Evolutionary conservation across 2,797 vertebrate species (phyloP).

Genomic region (Merluccius polli): DNA sequence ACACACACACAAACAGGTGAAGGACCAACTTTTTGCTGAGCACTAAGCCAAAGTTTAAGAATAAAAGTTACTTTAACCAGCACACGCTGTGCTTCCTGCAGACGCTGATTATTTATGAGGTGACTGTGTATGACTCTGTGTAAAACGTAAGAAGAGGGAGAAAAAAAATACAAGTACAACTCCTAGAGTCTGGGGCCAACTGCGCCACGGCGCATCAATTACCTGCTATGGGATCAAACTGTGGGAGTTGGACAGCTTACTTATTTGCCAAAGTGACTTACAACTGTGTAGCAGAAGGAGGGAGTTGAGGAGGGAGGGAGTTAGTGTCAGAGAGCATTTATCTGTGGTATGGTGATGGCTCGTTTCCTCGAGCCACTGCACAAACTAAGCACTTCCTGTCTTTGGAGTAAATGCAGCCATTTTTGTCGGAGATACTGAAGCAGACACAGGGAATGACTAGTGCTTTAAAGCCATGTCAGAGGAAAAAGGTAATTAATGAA

Average conservation of each 20-base stretch:
- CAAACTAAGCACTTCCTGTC: constrained; percentile 67
- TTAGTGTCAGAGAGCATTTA: constrained; percentile 62
- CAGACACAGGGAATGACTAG: constrained; percentile 55
- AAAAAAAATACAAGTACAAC: constrained; percentile 18
- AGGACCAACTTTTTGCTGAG: constrained; percentile 52
- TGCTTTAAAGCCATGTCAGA: constrained; percentile 26
- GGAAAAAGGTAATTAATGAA: constrained; percentile 50
- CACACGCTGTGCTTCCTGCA: constrained; percentile 17
- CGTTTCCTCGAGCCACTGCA: constrained; percentile 62
- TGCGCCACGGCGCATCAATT: constrained; percentile 7
- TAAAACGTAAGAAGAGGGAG: constrained; percentile 2
- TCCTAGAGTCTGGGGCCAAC: background rate
- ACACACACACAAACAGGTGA: constrained; percentile 52
- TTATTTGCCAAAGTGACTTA: constrained; percentile 23
- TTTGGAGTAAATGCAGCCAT: constrained; percentile 53
- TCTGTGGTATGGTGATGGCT: constrained; percentile 70
- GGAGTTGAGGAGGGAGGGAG: constrained; percentile 44
- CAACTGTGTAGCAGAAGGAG: background rate
- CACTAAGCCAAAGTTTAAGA: constrained; percentile 53
- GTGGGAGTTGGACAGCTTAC: constrained; percentile 17
- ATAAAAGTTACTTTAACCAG: constrained; percentile 46
- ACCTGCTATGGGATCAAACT: constrained; percentile 13
- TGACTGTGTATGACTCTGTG: too few relatives aligned
- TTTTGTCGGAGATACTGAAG: constrained; percentile 59
- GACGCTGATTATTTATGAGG: constrained; percentile 22